These are phyloP conservation scores for Philaenus spumarius DNA, from an alignment of 1,140 invertebrate genomes.

Conservation along the genomic window DNA sequence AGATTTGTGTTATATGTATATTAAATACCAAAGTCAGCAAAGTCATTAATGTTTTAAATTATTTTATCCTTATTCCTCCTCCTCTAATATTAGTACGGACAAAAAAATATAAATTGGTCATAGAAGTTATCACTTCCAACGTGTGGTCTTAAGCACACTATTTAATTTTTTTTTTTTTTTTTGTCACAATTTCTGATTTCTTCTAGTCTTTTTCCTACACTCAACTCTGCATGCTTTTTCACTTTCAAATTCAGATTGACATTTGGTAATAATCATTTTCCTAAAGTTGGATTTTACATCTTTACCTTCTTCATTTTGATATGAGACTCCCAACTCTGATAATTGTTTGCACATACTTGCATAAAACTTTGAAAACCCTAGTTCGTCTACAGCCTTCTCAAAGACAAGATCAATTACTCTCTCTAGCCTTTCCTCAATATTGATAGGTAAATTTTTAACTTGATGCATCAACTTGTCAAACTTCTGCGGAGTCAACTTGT, in stretches of 20 bases:
- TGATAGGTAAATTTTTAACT: constrained; percentile 68
- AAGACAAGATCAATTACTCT: no score
- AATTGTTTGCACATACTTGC: constrained; percentile 74
- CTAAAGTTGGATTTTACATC: constrained; percentile 59
- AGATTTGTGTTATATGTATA: no score
- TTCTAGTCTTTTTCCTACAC: constrained; percentile 48
- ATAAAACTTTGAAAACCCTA: constrained; percentile 85
- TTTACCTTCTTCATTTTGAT: constrained; percentile 28
- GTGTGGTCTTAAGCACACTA: no score
- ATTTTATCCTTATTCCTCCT: no score
- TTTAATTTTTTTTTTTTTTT: no score
- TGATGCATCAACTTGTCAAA: constrained; percentile 69
- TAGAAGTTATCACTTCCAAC: no score
- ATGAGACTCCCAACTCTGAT: constrained; percentile 48
- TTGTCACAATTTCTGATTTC: constrained; percentile 57
- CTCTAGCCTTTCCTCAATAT: constrained; percentile 67
- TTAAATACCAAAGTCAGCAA: no score
- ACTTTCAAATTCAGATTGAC: constrained; percentile 83
- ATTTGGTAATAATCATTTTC: constrained; percentile 71
- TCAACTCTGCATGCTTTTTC: constrained; percentile 60
- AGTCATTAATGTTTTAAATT: no score
- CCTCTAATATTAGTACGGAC: no score
- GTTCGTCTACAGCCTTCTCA: constrained; percentile 90
- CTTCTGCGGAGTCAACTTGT: constrained; percentile 93
- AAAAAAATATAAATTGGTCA: no score